phyloP scores from a whole-genome alignment of 2,113 vertebrate species.

The Pandion haliaetus region DNA sequence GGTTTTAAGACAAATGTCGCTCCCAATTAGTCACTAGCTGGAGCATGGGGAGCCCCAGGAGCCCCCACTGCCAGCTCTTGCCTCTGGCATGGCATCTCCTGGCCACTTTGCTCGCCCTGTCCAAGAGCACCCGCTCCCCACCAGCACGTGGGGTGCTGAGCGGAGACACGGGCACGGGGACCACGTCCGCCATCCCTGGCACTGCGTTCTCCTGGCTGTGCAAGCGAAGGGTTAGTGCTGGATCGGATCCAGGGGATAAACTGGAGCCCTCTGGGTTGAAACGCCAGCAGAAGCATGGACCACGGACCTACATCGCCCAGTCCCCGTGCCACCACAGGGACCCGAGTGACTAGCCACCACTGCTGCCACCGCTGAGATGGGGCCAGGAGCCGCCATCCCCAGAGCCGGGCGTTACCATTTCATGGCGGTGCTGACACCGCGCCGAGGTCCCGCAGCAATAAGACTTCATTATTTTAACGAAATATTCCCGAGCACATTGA shows the following conservation, averaged over 20 bases:
- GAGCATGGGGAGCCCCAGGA: neutral
- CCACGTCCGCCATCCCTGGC: accelerated
- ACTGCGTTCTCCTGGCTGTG: neutral
- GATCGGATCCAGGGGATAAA: neutral
- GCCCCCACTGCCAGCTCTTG: neutral
- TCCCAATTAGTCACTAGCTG: accelerated
- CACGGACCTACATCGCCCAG: neutral
- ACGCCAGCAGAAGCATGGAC: neutral
- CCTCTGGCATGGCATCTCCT: neutral
- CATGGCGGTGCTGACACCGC: accelerated
- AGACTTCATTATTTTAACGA: neutral
- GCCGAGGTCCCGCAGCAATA: accelerated
- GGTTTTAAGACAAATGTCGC: slow-evolving; percentile 17
- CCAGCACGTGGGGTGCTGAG: accelerated
- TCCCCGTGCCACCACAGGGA: accelerated
- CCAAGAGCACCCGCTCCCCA: neutral
- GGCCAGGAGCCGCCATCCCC: neutral
- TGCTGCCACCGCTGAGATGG: neutral
- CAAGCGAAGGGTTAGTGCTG: neutral
- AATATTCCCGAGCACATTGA: neutral
- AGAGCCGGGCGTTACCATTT: neutral
- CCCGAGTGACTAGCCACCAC: neutral
- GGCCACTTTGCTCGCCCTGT: neutral
- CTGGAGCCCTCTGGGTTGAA: neutral
- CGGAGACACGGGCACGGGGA: accelerated